Evolutionary conservation across 2,113 vertebrate species (phyloP).

Genomic region (Grantiella picta): DNA sequence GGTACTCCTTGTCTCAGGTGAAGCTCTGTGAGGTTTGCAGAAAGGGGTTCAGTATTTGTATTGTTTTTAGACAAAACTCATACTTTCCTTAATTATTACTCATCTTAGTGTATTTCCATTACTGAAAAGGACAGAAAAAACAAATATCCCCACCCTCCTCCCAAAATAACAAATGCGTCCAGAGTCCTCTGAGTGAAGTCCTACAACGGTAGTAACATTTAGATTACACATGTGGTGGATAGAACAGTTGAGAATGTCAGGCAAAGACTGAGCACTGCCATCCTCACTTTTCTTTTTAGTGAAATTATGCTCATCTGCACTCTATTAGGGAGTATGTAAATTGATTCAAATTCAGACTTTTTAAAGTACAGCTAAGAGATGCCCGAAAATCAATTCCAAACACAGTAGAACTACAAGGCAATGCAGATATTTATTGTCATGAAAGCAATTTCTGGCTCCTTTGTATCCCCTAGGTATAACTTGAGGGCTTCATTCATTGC

Average conservation of each 20-base stretch:
- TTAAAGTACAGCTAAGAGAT: background rate
- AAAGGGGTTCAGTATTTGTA: background rate
- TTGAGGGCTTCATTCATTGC: background rate
- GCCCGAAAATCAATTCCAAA: background rate
- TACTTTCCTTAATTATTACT: background rate
- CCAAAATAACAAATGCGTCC: background rate
- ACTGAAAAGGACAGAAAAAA: background rate
- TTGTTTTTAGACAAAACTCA: background rate
- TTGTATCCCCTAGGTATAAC: background rate
- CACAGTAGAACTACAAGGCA: background rate
- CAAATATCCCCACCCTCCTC: background rate
- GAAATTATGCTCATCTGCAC: background rate
- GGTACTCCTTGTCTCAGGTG: background rate
- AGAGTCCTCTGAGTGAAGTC: background rate
- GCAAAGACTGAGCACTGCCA: background rate
- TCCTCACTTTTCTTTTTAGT: background rate
- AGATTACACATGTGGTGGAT: background rate
- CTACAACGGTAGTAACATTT: background rate
- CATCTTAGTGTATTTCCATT: background rate
- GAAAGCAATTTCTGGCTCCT: slow-evolving; percentile 7
- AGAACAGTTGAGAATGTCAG: background rate
- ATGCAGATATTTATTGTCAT: background rate
- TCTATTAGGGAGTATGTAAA: background rate
- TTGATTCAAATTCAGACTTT: background rate
- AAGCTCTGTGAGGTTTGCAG: background rate